phyloP scores from a whole-genome alignment of 2,888 invertebrate genomes.

The Mythimna pallens region DNA sequence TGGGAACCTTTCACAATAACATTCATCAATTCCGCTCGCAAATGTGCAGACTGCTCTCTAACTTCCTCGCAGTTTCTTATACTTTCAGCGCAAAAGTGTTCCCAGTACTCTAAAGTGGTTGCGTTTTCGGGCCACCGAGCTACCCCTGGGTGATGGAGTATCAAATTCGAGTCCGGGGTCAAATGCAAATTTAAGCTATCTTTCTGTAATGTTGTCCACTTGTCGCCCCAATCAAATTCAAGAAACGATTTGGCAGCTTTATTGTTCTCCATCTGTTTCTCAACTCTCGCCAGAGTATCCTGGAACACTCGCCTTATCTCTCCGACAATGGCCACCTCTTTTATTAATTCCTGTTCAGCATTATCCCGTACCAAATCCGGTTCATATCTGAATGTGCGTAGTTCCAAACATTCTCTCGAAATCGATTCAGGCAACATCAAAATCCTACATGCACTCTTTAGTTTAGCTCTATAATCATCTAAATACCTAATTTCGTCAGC shows the following conservation, averaged over 20 bases:
- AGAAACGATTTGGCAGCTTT: slow-evolving; percentile 94
- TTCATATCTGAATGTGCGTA: slow-evolving; percentile 93
- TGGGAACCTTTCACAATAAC: slow-evolving; percentile 94
- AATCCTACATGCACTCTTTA: slow-evolving; percentile 92
- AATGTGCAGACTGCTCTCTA: slow-evolving; percentile 92
- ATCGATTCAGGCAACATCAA: slow-evolving; percentile 94
- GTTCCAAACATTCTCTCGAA: slow-evolving; percentile 93
- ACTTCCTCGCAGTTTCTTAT: slow-evolving; percentile 94
- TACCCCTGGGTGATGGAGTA: slow-evolving; percentile 95
- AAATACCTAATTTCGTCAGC: slow-evolving; percentile 92
- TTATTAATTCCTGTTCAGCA: slow-evolving; percentile 95
- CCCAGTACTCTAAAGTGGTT: slow-evolving; percentile 93
- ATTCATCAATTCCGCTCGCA: slow-evolving; percentile 93
- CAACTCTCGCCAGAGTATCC: slow-evolving; percentile 92
- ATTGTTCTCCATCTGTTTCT: slow-evolving; percentile 93
- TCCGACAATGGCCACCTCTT: slow-evolving; percentile 93
- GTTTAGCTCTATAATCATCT: slow-evolving; percentile 91
- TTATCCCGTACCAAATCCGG: slow-evolving; percentile 94
- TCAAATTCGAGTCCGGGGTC: slow-evolving; percentile 92
- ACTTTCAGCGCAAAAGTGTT: slow-evolving; percentile 94
- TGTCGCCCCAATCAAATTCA: slow-evolving; percentile 97
- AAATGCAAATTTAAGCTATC: slow-evolving; percentile 93
- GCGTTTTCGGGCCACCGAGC: slow-evolving; percentile 95
- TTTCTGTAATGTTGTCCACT: slow-evolving; percentile 93
- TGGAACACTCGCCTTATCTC: slow-evolving; percentile 92